Base-by-base conservation (phyloP, 2,113 vertebrate genomes). In the Ifrita kowaldi region DNA sequence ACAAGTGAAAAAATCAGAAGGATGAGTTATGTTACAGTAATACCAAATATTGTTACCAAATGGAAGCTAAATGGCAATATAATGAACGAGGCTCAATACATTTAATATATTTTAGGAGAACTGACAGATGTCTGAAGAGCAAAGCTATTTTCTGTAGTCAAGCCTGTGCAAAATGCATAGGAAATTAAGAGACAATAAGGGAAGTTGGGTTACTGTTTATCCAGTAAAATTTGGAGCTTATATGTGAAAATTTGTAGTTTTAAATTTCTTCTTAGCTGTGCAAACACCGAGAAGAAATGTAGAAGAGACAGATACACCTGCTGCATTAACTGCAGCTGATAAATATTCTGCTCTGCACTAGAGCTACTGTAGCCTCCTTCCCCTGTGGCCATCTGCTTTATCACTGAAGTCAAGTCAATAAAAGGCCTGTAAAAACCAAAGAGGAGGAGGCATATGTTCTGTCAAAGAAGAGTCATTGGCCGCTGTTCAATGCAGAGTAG, bases 321-420 rank as follows among this genome's bases (percentile, higher is more conserved):
- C 85, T 94, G 59, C 59, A 76, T 90, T 94, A 77, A 50, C 74
- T 79, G 65, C 42, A 89, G 8, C 73, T 92, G 90, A 86, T 75
- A 96, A 91, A 93, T 95, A 75, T 49, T 84, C 63, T 83, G 12
- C 35, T 89, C 59, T 65, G 64, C 3, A 5, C 57, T 96, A 62
- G 56, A 92, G 62, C 80, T 90, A n/a, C 78, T 86, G 71, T 86
- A 79, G 76, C n/a, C 74, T 91, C 37, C 59, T 91, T 90, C 76
- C 65, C 77, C 64, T 32, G 63, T 84, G 89, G 74, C 88, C 68
- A 67, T 96, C 90, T 93, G 82, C 89, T 96, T 88, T 96, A 91
- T 83, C 91, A 78, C 56, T 90, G 65, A 89, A 95, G 70, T 90
- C 62, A 70, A 92, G 90, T 96, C 89, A 94, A 79, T 95, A 91